These are phyloP conservation scores for Anaspis maculata DNA, from an alignment of 2,888 invertebrate genomes.

Conservation along the genomic window DNA sequence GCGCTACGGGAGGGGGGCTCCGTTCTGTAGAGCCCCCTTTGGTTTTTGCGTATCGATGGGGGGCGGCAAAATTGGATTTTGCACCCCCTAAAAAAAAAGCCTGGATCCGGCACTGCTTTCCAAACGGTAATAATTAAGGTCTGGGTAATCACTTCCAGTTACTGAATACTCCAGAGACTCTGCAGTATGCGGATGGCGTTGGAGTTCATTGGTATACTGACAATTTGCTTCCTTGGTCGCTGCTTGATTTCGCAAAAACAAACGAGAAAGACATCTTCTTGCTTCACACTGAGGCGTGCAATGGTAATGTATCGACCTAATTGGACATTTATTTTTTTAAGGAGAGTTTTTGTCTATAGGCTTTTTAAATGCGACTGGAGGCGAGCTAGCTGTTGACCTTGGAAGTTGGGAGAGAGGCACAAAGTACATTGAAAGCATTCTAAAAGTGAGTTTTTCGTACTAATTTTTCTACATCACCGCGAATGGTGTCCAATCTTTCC, in stretches of 20 bases:
- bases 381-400: slow-evolving; percentile 37
- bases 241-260: slow-evolving; percentile 48
- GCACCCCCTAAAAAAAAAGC: too few relatives aligned
- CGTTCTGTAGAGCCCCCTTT: too few relatives aligned
- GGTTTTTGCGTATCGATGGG: too few relatives aligned
- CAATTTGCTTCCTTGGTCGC: slow-evolving; percentile 45
- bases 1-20: too few relatives aligned
- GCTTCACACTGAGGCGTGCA: slow-evolving; percentile 68
- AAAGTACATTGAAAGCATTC: slow-evolving; percentile 46
- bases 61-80: too few relatives aligned
- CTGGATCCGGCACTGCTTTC: too few relatives aligned
- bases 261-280: slow-evolving; percentile 29
- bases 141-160: slow-evolving; percentile 23
- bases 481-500: too few relatives aligned
- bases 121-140: too few relatives aligned
- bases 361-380: too few relatives aligned
- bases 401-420: slow-evolving; percentile 56
- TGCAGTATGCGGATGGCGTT: slow-evolving; percentile 63
- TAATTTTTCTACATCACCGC: too few relatives aligned
- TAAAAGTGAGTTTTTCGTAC: slow-evolving; percentile 49
- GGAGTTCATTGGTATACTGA: slow-evolving; percentile 82
- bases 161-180: slow-evolving; percentile 39
- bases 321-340: too few relatives aligned
- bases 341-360: too few relatives aligned
- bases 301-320: slow-evolving; percentile 48